phyloP scores from a whole-genome alignment of 2,888 invertebrate species.

The Sepiola atlantica region DNA sequence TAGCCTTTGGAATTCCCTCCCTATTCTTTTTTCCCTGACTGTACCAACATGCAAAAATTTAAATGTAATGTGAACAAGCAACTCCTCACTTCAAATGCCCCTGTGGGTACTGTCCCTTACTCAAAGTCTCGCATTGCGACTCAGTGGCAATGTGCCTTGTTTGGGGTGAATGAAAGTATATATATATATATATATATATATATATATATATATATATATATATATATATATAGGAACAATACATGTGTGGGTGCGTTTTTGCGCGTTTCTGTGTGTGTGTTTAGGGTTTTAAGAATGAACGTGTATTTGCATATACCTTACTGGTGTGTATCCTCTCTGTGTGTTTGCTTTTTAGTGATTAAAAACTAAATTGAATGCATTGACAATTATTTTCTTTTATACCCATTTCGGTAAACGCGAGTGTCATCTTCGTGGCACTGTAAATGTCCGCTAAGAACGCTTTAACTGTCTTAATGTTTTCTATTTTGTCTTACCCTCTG shows the following conservation, averaged over 20 bases:
- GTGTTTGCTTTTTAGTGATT: neutral
- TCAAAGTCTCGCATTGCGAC: too few relatives aligned
- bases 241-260: neutral
- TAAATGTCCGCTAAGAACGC: neutral
- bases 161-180: too few relatives aligned
- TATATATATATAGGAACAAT: too few relatives aligned
- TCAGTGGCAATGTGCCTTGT: too few relatives aligned
- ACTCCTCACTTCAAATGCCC: too few relatives aligned
- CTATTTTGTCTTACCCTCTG: neutral
- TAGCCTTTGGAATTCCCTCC: too few relatives aligned
- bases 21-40: too few relatives aligned
- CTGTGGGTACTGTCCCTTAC: too few relatives aligned
- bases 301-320: neutral
- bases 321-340: neutral
- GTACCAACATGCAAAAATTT: too few relatives aligned
- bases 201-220: too few relatives aligned
- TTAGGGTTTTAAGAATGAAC: neutral
- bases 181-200: too few relatives aligned
- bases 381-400: neutral
- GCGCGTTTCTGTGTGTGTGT: neutral
- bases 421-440: neutral
- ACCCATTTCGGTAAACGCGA: neutral
- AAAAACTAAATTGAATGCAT: neutral
- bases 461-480: neutral
- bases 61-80: too few relatives aligned